Evolutionary conservation across 2,888 invertebrate genomes (phyloP).

Genomic region (Eucriotettix oculatus): DNA sequence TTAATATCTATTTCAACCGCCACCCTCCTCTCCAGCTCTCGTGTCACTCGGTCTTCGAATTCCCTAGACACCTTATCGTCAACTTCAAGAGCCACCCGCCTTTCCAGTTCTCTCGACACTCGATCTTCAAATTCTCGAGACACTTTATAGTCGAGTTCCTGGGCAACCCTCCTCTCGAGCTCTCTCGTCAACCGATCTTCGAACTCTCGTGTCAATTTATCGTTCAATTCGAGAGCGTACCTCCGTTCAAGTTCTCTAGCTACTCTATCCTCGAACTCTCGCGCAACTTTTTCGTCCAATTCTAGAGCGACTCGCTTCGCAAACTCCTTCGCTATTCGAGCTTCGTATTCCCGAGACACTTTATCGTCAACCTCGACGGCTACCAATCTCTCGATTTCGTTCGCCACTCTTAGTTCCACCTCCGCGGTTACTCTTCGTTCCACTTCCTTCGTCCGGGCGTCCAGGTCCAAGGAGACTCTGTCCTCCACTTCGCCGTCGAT

Average conservation of each 20-base stretch:
- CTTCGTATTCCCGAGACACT: neutral
- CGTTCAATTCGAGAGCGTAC: neutral
- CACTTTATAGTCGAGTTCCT: neutral
- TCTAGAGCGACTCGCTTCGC: neutral
- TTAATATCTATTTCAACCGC: neutral
- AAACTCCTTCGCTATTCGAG: neutral
- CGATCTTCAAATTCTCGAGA: neutral
- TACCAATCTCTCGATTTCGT: neutral
- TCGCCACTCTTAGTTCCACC: neutral
- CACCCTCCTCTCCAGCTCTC: neutral
- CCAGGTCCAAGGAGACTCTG: no score
- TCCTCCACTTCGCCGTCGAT: no score
- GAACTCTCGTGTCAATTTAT: neutral
- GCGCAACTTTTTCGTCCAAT: neutral
- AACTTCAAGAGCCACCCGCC: neutral
- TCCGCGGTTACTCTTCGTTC: neutral
- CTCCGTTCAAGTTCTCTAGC: neutral
- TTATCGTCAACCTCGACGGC: neutral
- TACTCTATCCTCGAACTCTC: neutral
- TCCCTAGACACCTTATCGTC: neutral
- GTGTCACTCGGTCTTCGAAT: neutral
- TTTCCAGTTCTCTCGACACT: neutral
- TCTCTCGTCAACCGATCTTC: neutral
- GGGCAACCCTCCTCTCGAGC: neutral
- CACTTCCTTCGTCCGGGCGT: neutral